These are phyloP conservation scores for Paramisgurnus dabryanus DNA, from an alignment of 2,113 vertebrate genomes.

Conservation along the genomic window DNA sequence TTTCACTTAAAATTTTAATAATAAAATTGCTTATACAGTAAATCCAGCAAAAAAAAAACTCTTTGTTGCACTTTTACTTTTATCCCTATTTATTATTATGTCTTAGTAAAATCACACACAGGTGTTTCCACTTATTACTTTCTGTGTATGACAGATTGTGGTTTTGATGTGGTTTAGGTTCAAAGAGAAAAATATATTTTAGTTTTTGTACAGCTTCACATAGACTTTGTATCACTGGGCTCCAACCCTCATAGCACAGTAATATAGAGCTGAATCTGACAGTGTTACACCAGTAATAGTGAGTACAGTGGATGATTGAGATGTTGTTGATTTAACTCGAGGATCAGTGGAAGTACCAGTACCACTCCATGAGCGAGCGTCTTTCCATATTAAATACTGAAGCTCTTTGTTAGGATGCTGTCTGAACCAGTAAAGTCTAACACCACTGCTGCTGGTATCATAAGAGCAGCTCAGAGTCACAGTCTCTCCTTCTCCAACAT, in stretches of 20 bases:
- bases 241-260: slow-evolving; percentile 26
- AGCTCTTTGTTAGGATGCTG: not conserved
- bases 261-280: slow-evolving; percentile 33
- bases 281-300: slow-evolving; percentile 1
- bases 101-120: slow-evolving; percentile 13
- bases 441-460: not conserved
- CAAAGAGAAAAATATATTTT: not conserved
- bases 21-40: too few relatives aligned
- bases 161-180: not conserved
- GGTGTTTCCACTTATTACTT: not conserved
- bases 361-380: not conserved
- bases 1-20: too few relatives aligned
- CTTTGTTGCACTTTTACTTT: too few relatives aligned
- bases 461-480: not conserved
- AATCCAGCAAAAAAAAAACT: too few relatives aligned
- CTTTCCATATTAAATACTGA: not conserved
- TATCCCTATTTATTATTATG: too few relatives aligned
- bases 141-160: not conserved
- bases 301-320: not conserved
- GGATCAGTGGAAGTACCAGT: not conserved
- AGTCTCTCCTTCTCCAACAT: not conserved
- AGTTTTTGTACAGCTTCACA: slow-evolving; percentile 4
- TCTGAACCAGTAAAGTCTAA: not conserved
- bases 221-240: not conserved
- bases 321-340: not conserved